A percentile compares a stretch with the other conserved stretches of the same genome.
These are phyloP conservation scores for Catostylus mosaicus DNA, from an alignment of 30 jellyfish, hydroid and myxozoan genomes.

Conservation along the genomic window DNA sequence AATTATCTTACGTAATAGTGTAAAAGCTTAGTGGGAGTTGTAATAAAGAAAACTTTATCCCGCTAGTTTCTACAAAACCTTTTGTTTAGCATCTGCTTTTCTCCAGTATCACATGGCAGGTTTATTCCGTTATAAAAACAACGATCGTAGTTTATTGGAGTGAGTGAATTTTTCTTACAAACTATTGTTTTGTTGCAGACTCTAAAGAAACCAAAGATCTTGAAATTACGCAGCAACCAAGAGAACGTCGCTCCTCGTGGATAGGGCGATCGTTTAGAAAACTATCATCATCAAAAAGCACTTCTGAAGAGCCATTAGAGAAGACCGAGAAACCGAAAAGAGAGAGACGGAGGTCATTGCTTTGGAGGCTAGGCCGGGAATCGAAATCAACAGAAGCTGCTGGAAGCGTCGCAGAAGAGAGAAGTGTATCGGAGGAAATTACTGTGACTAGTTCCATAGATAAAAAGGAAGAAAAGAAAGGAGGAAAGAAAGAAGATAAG, in stretches of 20 bases:
- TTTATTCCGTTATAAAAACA: slow-evolving; percentile 37
- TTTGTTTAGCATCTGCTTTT: slow-evolving; percentile 15
- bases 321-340: slow-evolving; percentile 57
- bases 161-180: background rate
- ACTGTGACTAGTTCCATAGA: slow-evolving; percentile 3
- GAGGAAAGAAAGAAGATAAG: slow-evolving; percentile 23
- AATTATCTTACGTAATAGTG: slow-evolving; percentile 14
- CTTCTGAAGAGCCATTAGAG: slow-evolving; percentile 36
- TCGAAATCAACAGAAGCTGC: slow-evolving; percentile 35
- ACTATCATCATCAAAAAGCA: slow-evolving; percentile 32
- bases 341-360: slow-evolving; percentile 60
- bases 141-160: slow-evolving; percentile 9
- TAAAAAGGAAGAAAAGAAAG: slow-evolving; percentile 17
- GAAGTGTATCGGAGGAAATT: background rate
- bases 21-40: slow-evolving; percentile 34
- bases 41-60: slow-evolving; percentile 34
- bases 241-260: slow-evolving; percentile 71
- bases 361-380: slow-evolving; percentile 71
- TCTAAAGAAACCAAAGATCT: slow-evolving; percentile 17
- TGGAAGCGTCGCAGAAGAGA: slow-evolving; percentile 3
- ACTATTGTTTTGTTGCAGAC: background rate
- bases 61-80: slow-evolving; percentile 34
- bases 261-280: slow-evolving; percentile 58
- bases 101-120: slow-evolving; percentile 8
- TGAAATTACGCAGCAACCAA: slow-evolving; percentile 23